Evolutionary conservation across 1,140 invertebrate genomes (phyloP).

Genomic region (Drosophila triauraria): DNA sequence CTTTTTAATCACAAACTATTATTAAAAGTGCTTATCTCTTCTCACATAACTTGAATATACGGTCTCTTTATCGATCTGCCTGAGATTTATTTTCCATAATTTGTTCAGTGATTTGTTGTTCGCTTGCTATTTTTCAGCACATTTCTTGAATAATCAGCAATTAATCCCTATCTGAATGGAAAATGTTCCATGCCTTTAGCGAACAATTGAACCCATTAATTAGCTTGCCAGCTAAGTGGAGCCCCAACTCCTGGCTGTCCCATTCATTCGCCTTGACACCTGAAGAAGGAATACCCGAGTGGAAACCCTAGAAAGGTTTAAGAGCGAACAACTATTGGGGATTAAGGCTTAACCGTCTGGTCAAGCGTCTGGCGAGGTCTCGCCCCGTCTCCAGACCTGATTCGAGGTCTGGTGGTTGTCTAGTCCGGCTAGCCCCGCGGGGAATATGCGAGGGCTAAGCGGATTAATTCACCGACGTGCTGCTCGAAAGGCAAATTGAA

Average conservation of each 20-base stretch:
- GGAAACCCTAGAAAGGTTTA: constrained; percentile 63
- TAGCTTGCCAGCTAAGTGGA: constrained; percentile 32
- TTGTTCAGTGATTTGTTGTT: constrained; percentile 21
- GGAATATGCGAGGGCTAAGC: constrained; percentile 64
- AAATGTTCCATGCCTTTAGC: constrained; percentile 7
- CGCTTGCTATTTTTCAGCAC: background rate
- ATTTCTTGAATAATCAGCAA: constrained; percentile 13
- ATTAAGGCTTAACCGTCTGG: constrained; percentile 79
- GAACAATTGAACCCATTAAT: constrained; percentile 67
- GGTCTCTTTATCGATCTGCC: too few species aligned
- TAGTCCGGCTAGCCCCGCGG: constrained; percentile 59
- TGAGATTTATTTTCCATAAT: constrained; percentile 1
- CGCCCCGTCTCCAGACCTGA: constrained; percentile 10
- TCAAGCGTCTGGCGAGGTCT: constrained; percentile 59
- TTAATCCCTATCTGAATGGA: constrained; percentile 27
- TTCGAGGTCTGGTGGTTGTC: constrained; percentile 65
- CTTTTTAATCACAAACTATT: constrained; percentile 6
- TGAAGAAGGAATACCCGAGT: constrained; percentile 3
- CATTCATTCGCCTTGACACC: constrained; percentile 70
- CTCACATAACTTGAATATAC: too few species aligned
- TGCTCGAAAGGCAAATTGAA: constrained; percentile 49
- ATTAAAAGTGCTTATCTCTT: background rate
- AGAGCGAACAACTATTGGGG: constrained; percentile 67
- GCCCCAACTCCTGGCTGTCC: constrained; percentile 35
- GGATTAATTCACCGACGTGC: constrained; percentile 79